Base-by-base conservation (phyloP, 1,140 invertebrate species). In the Macrocentrus cingulum region DNA sequence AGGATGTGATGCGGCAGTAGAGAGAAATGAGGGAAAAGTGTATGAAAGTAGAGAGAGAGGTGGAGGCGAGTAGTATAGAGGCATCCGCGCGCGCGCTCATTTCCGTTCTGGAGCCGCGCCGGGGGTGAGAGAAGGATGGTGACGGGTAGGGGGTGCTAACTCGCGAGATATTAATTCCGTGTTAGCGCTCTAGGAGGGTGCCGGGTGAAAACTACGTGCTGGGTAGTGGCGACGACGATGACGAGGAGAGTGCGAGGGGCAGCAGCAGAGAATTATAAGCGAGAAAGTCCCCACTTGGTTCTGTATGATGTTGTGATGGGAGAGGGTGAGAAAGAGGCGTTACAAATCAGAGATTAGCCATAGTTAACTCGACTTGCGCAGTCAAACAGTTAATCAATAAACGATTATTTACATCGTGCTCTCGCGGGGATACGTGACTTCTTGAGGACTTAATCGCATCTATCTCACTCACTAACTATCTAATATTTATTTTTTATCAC, bases 161-260 rank as follows among this genome's bases (percentile, higher is more conserved):
- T 80, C 77, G 77, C 77, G 77, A 79, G 74, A 80, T 80, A 80
- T 80, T 80, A 80, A 80, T 80, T 80, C 74, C 73, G 76, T 76
- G 77, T 79, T 79, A 78, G 75, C 75, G 72, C 70, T n/a, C n/a
- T 71, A 66, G 39, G 55, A 75, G 74, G 75, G 73, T 76, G 70
- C 70, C 63, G 67, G 70, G 69, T 65, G 73, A 76, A 77, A 77
- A 75, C 69, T 75, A 75, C 74, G 74, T 72, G 66, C 66, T 65
- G 67, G 70, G 66, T 45, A 29, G 36, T 39, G 15, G 15, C 23
- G 16, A 52, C 32, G 36, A 52, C 34, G 20, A 39, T 39, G 16
- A 52, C 32, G 36, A 52, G 50, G 20, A 41, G 36, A 59, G 56
- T 61, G 63, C 51, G 60, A 46, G 56, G 60, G 45, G 54, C 48